These are phyloP conservation scores for Carlito syrichta DNA, from an alignment of 2,113 vertebrate genomes.

Conservation along the genomic window DNA sequence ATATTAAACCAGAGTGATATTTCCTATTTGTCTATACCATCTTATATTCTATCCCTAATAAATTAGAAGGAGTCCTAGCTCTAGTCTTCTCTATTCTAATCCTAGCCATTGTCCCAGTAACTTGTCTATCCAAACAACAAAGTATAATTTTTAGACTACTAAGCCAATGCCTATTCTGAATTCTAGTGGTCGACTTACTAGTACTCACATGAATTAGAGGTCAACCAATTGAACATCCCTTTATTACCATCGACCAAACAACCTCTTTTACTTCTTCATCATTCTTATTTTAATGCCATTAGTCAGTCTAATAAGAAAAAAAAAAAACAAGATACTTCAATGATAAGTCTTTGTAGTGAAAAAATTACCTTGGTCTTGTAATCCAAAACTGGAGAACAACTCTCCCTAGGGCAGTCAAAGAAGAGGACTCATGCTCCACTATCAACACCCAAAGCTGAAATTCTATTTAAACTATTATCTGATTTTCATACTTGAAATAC, in stretches of 20 bases:
- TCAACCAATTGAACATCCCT: conserved; percentile 17
- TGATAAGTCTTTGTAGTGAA: neutral
- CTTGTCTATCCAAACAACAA: neutral
- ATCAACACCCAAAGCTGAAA: neutral
- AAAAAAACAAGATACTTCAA: neutral
- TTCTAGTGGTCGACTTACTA: neutral
- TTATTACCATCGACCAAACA: conserved; percentile 14
- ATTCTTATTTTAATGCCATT: neutral
- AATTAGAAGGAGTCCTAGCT: neutral
- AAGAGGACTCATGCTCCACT: neutral
- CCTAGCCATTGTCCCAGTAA: neutral
- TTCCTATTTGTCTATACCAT: conserved; percentile 47
- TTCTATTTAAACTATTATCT: neutral
- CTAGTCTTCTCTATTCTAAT: neutral
- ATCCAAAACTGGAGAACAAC: neutral
- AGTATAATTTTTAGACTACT: too few relatives aligned
- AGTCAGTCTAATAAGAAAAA: neutral
- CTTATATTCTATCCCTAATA: conserved; percentile 21
- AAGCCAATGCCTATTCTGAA: conserved; percentile 27
- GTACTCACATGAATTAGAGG: conserved; percentile 33
- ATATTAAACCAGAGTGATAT: neutral
- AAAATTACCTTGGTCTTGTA: neutral
- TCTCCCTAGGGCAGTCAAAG: neutral
- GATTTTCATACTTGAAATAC: too few relatives aligned
- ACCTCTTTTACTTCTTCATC: conserved; percentile 10